phyloP scores from a whole-genome alignment of 92 coral and sea anemone genomes.

The Heteractis magnifica region DNA sequence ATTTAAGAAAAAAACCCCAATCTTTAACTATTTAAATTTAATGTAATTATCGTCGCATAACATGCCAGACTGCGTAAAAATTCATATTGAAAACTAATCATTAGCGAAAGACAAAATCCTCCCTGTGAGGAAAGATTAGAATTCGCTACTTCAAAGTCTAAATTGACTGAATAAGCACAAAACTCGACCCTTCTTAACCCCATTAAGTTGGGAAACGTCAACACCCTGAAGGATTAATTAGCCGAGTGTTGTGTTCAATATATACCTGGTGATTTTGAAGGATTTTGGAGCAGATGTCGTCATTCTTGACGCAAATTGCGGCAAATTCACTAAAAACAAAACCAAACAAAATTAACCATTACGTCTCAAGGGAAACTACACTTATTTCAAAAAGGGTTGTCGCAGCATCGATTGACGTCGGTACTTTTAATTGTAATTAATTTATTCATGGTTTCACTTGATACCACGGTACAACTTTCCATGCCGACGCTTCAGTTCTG shows the following conservation, averaged over 20 bases:
- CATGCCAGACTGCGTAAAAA: not conserved
- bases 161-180: not conserved
- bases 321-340: constrained; percentile 47
- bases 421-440: too few relatives aligned
- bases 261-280: constrained; percentile 85
- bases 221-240: not conserved
- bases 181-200: not conserved
- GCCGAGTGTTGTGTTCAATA: constrained; percentile 18
- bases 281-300: constrained; percentile 65
- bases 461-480: too few relatives aligned
- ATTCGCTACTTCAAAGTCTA: not conserved
- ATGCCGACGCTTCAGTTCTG: too few relatives aligned
- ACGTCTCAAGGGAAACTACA: not conserved
- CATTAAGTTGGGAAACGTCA: not conserved
- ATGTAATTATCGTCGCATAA: too few relatives aligned
- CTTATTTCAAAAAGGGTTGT: too few relatives aligned
- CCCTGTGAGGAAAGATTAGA: not conserved
- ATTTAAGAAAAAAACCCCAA: not conserved
- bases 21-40: not conserved
- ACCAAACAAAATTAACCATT: too few relatives aligned
- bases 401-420: too few relatives aligned
- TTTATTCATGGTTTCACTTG: too few relatives aligned
- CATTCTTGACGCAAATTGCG: constrained; percentile 48
- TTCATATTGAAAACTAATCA: not conserved
- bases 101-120: not conserved